phyloP scores from a whole-genome alignment of 2,797 vertebrate species.

The Distichodus sexfasciatus region DNA sequence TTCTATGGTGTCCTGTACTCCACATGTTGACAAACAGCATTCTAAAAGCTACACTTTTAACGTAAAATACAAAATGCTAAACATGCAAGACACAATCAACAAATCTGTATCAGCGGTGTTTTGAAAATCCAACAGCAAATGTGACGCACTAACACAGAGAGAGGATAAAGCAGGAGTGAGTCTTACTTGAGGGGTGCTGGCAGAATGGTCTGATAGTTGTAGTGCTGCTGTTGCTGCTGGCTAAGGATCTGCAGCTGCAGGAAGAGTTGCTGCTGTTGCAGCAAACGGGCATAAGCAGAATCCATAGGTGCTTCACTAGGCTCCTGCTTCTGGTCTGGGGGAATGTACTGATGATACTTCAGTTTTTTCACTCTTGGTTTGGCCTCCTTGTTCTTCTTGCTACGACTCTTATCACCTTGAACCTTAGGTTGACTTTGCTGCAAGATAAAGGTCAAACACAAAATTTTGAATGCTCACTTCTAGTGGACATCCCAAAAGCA shows the following conservation, averaged over 20 bases:
- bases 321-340: constrained; percentile 96
- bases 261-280: constrained; percentile 98
- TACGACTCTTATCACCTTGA: constrained; percentile 87
- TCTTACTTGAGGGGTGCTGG: constrained; percentile 94
- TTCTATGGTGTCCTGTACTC: not conserved
- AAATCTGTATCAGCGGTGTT: too few species aligned
- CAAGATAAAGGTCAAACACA: constrained; percentile 26
- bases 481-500: not conserved
- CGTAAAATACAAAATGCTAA: constrained; percentile 2
- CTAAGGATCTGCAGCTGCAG: constrained; percentile 98
- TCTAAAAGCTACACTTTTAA: not conserved
- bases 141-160: too few species aligned
- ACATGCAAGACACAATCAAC: too few species aligned
- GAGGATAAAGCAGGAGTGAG: not conserved
- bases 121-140: too few species aligned
- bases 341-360: constrained; percentile 98
- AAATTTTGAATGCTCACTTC: not conserved
- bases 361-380: constrained; percentile 92
- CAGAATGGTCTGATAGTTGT: constrained; percentile 98
- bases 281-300: constrained; percentile 91
- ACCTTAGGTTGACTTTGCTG: constrained; percentile 94
- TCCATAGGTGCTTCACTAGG: constrained; percentile 89
- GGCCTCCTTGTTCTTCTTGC: constrained; percentile 93
- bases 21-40: constrained; percentile 7
- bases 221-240: constrained; percentile 95